Evolutionary conservation across 2,113 vertebrate species (phyloP), one percentile per base, ranked within the genome.

Genomic region (Pseudorhombus dupliciocellatus): DNA sequence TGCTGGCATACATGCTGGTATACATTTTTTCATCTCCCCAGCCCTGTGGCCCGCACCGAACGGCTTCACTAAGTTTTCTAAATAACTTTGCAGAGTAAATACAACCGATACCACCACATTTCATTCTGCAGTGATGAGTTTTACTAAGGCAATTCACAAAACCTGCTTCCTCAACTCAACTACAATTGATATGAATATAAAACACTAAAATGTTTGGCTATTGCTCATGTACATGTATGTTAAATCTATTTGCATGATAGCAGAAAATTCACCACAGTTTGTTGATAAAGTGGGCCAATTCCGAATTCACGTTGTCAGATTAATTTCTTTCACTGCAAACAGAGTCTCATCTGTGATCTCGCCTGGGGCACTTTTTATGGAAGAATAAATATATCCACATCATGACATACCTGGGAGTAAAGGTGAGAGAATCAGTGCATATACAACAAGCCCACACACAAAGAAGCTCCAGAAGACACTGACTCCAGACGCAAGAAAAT

Each of bases 21-120:
- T n/a, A n/a, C n/a, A n/a, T n/a, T n/a, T 56, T 46, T 68, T 70
- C n/a, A 53, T 73, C 20, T 66, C 15, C 20, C 5, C 26, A 31
- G 67, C 63, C 72, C 20, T 14, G 53, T 40, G 57, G 52, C 34
- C 14, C n/a, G n/a, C 59, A 59, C 21, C 28, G 56, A 31, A 10
- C 5, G 26, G 20, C 28, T 54, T 7, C 7, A 14, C 21, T 4
- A 42, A 62, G 55, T 42, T 59, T n/a, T 67, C 57, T 67, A 55
- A 66, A 46, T 44, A 78, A 40, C 30, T 73, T 55, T 57, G 18
- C 55, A 57, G 26, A 55, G 44, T 60, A n/a, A 48, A 72, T 31
- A 46, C 42, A 15, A 20, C n/a, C n/a, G n/a, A n/a, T n/a, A n/a
- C n/a, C 42, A 46, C 2, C 42, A 16, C 5, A 18, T 46, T 16